Evolutionary conservation across 2,113 vertebrate genomes (phyloP).

Genomic region (Neofelis nebulosa): DNA sequence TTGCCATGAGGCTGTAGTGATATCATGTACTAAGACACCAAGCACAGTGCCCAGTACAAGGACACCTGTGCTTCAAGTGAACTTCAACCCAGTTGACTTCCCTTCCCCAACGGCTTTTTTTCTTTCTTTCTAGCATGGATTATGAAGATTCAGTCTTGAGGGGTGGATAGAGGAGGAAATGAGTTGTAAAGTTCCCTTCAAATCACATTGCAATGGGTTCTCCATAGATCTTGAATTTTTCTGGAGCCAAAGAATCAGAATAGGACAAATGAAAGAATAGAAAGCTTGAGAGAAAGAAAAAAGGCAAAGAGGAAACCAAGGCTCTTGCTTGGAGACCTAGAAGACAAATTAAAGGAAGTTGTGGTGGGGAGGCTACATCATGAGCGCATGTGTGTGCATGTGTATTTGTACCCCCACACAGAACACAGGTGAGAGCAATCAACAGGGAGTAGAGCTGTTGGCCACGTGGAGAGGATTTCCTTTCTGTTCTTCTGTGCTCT

Average conservation of each 20-base stretch:
- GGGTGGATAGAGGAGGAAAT: background rate
- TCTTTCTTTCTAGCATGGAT: background rate
- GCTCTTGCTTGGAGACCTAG: background rate
- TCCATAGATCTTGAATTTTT: background rate
- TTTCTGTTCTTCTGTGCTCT: background rate
- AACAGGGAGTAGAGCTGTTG: background rate
- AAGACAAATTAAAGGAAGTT: background rate
- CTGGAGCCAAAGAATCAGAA: background rate
- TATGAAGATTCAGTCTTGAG: background rate
- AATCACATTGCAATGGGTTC: background rate
- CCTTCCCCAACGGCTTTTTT: background rate
- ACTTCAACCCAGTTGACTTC: background rate
- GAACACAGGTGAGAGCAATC: background rate
- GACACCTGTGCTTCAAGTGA: background rate
- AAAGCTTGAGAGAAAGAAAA: background rate
- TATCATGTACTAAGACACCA: background rate
- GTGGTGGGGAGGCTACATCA: background rate
- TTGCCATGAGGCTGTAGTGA: background rate
- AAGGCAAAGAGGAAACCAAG: background rate
- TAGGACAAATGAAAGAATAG: background rate
- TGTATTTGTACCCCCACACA: background rate
- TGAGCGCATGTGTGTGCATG: background rate
- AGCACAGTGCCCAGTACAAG: background rate
- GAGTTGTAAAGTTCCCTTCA: background rate
- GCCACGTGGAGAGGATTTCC: background rate